Evolutionary conservation across 2,888 invertebrate genomes (phyloP), one percentile per base, ranked within the genome.

Genomic region (Pyrgus malvae): DNA sequence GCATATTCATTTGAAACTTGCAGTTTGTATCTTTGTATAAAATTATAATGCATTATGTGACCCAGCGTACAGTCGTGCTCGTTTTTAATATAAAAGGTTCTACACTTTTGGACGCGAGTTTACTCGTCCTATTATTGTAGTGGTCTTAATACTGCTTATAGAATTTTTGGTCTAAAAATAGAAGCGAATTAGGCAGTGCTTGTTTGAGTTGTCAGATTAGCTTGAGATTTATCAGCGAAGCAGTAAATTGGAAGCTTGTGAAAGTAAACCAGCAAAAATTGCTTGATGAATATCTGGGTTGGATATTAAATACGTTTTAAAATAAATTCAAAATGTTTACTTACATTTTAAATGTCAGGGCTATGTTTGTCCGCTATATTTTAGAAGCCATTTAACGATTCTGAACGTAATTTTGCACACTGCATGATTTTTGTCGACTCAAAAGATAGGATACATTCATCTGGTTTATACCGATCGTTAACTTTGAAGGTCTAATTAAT

Each of bases 31-130:
- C 88, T 85, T 88, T 87, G 88, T 90, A 89, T 89, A 83, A 89
- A 88, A 89, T 90, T 88, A 90, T 90, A 90, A 89, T 88, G 86
- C 85, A 87, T 88, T 86, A 87, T 85, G 79, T 80, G 84, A 84
- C 81, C 82, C 65, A 69, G 67, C 67, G 65, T 57, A 59, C 66
- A 69, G 49, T 62, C 60, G 66, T 70, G 67, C 58, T 69, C 75
- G 65, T 76, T 80, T 78, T 78, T 72, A 68, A 66, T 71, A 71
- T 74, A 76, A 72, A 75, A 72, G 68, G 67, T 51, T 48, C 56
- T 58, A 56, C 58, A 45, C 45, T 31, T 38, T 16, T 31, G 55
- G 57, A 45, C 53, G 58, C 58, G 50, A 48, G 60, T 57, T 58
- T 55, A 56, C 57, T 57, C 56, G 55, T 55, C 46, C 46, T n/a